These are phyloP conservation scores for Gnathonemus echidnorhynchus DNA, from an alignment of 2,113 vertebrate species.

Conservation along the genomic window DNA sequence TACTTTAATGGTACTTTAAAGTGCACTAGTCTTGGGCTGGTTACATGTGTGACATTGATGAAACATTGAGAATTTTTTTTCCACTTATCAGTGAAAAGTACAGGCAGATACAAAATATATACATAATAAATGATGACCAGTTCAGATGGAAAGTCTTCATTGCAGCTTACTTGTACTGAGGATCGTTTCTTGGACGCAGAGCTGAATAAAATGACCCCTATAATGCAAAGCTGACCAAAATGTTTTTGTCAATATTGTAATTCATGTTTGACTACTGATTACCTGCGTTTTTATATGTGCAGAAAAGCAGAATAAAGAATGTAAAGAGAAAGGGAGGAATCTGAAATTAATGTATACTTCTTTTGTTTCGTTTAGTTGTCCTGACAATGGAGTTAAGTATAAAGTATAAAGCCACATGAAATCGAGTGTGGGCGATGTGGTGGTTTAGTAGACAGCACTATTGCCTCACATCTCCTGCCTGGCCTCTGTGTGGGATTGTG, in stretches of 20 bases:
- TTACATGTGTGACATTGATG: neutral
- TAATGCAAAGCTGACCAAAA: conserved; percentile 23
- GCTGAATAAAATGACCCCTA: neutral
- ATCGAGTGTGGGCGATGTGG: conserved; percentile 9
- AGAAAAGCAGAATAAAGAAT: conserved; percentile 26
- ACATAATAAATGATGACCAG: neutral
- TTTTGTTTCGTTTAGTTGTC: conserved; percentile 46
- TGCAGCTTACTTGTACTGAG: neutral
- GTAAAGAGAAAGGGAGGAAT: conserved; percentile 16
- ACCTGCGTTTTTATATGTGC: conserved; percentile 52
- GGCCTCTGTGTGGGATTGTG: neutral
- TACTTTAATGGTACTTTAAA: neutral
- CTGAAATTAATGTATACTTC: conserved; percentile 28
- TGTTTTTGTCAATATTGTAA: conserved; percentile 48
- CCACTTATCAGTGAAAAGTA: neutral
- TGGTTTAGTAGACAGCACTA: neutral
- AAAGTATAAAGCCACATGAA: conserved; percentile 56
- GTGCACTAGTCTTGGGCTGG: neutral
- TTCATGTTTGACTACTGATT: conserved; percentile 74
- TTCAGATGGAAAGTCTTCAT: neutral
- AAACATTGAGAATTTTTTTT: neutral
- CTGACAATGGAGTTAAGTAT: conserved; percentile 69
- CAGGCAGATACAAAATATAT: neutral
- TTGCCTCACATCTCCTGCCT: neutral
- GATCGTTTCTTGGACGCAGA: neutral